Base-by-base conservation (phyloP, 1,140 invertebrate species). In the Episyrphus balteatus region DNA sequence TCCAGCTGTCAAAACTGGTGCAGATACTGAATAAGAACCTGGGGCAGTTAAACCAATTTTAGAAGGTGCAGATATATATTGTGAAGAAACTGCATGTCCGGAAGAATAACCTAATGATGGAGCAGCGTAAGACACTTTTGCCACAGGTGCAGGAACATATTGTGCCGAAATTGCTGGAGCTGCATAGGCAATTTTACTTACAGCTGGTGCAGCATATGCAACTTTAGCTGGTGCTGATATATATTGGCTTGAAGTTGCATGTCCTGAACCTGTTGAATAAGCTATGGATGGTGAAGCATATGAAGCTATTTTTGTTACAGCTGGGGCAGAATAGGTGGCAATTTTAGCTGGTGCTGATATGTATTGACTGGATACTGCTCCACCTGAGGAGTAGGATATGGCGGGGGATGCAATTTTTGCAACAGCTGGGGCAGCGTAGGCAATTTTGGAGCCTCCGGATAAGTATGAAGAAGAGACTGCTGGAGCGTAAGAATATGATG, bases 131-230 rank as follows among this genome's bases (percentile, higher is more conserved):
- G 49, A 12, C 14, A 17, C 17, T 11, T 48, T 46, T 1, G 53
- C 33, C 1, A 47, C 46, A 6, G 59, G 59, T 17, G 32, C 55
- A 1, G 51, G 21, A 26, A 26, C 30, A 1, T 54, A 49, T 11
- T 53, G 51, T 6, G 51, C 53, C 13, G 49, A 17, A 13, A 54
- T 45, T 3, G 55, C 50, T 21, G 59, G 60, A 30, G 55, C 48
- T 2, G 55, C 58, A 45, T 63, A 62, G 18, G 54, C 52, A 2
- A 62, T 46, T 46, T 58, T 57, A 2, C 57, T 46, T 1, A 64
- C 46, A 2, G 55, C 53, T 19, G 59, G 60, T 41, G 46, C 51
- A 1, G 57, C 30, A 50, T 49, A 49, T 11, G 48, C 49, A 26
- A 47, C 40, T 8, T 44, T 47, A 30, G 42, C 36, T 18, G 42